Percentiles rank a stretch among this genome's conserved stretches.
These are phyloP conservation scores for Tetrao urogallus DNA, from an alignment of 2,113 vertebrate genomes.

Conservation along the genomic window DNA sequence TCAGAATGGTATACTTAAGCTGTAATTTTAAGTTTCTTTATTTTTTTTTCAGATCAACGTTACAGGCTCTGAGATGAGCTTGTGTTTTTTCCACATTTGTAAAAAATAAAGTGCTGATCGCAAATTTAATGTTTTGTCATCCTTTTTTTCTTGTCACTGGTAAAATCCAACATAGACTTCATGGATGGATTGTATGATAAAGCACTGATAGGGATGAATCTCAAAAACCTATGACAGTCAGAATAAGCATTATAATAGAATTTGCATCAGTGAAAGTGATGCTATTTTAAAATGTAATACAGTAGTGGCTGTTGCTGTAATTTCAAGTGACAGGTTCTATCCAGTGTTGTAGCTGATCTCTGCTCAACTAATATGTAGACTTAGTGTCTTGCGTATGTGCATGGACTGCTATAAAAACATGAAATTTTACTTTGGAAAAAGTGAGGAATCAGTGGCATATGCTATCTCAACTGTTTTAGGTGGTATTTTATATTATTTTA, in stretches of 20 bases:
- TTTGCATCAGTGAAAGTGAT: background rate
- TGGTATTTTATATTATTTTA: background rate
- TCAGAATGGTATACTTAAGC: background rate
- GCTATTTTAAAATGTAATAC: background rate
- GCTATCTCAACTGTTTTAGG: background rate
- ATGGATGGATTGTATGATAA: background rate
- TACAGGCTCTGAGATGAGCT: background rate
- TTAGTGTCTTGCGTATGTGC: background rate
- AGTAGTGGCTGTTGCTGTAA: background rate
- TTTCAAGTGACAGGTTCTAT: background rate
- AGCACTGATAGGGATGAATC: background rate
- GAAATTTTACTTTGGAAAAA: background rate
- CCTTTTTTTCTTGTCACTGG: background rate
- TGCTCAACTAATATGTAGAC: background rate
- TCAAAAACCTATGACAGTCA: background rate
- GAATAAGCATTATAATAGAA: background rate
- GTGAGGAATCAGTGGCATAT: rapidly evolving
- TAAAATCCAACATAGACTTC: background rate
- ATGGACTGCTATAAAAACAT: too few species aligned
- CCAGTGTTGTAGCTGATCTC: background rate
- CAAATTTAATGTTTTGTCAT: background rate
- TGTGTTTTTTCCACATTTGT: background rate
- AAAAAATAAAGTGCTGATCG: background rate
- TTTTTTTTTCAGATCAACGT: background rate
- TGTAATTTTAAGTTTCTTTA: background rate